phyloP scores from a whole-genome alignment of 2,888 invertebrate species.

The Apamea crenata region DNA sequence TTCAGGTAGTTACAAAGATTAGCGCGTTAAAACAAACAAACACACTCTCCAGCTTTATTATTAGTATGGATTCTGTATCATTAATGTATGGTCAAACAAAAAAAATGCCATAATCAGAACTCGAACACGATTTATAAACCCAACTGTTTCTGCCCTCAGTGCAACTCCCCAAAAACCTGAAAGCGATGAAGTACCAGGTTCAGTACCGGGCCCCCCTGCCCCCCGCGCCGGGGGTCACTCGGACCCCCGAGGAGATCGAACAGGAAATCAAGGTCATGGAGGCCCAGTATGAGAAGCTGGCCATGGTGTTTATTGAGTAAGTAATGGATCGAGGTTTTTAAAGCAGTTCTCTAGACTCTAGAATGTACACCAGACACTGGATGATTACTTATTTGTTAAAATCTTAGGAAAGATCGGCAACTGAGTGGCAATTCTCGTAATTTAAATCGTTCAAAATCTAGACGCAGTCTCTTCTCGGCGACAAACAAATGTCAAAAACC shows the following conservation, averaged over 20 bases:
- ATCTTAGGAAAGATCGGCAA: not conserved
- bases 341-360: not conserved
- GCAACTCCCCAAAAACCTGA: slow-evolving; percentile 87
- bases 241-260: slow-evolving; percentile 95
- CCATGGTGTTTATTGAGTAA: slow-evolving; percentile 93
- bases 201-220: slow-evolving; percentile 93
- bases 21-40: too few species aligned
- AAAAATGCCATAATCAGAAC: not conserved
- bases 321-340: slow-evolving; percentile 58
- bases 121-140: not conserved
- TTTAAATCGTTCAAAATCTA: too few species aligned
- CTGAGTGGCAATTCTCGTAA: not conserved
- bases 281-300: slow-evolving; percentile 93
- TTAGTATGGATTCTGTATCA: not conserved
- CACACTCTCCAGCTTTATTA: too few species aligned
- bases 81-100: not conserved
- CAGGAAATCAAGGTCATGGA: slow-evolving; percentile 94
- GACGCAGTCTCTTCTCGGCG: too few species aligned
- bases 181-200: slow-evolving; percentile 92
- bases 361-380: not conserved
- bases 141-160: slow-evolving; percentile 84
- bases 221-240: slow-evolving; percentile 91
- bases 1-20: too few species aligned
- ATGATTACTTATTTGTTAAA: not conserved
- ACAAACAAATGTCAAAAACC: too few species aligned